Conservation (phyloP, 2,888 invertebrate species). For the Slavum lentiscoides region DNA sequence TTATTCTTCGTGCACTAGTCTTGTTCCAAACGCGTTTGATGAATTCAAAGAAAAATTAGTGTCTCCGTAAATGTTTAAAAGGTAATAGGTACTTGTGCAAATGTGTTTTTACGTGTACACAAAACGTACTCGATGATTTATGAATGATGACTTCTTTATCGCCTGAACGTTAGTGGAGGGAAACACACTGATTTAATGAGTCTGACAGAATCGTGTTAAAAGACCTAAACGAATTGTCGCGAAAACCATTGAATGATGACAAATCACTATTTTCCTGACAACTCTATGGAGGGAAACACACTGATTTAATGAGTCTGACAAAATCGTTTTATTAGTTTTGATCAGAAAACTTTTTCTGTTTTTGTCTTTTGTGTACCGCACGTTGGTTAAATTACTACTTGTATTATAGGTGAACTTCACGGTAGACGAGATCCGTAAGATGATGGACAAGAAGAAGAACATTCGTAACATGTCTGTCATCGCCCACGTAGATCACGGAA, state of each 20-base stretch:
- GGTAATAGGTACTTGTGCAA: too few species aligned
- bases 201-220: constrained; percentile 11
- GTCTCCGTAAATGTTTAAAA: too few species aligned
- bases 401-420: constrained; percentile 96
- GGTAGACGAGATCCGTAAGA: constrained; percentile 97
- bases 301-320: constrained; percentile 36
- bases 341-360: not conserved
- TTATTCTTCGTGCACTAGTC: too few species aligned
- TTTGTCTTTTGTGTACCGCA: not conserved
- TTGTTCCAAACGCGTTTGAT: too few species aligned
- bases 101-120: too few species aligned
- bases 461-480: constrained; percentile 99
- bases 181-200: constrained; percentile 32
- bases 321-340: not conserved
- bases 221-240: too few species aligned
- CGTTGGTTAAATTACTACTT: not conserved
- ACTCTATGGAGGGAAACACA: constrained; percentile 3
- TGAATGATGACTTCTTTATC: constrained; percentile 18
- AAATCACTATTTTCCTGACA: too few species aligned
- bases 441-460: constrained; percentile 99
- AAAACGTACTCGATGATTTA: not conserved
- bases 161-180: constrained; percentile 18
- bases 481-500: constrained; percentile 99
- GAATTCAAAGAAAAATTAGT: too few species aligned
- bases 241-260: too few species aligned